phyloP scores from a whole-genome alignment of 1,140 invertebrate genomes.

The Drosophila parvula region DNA sequence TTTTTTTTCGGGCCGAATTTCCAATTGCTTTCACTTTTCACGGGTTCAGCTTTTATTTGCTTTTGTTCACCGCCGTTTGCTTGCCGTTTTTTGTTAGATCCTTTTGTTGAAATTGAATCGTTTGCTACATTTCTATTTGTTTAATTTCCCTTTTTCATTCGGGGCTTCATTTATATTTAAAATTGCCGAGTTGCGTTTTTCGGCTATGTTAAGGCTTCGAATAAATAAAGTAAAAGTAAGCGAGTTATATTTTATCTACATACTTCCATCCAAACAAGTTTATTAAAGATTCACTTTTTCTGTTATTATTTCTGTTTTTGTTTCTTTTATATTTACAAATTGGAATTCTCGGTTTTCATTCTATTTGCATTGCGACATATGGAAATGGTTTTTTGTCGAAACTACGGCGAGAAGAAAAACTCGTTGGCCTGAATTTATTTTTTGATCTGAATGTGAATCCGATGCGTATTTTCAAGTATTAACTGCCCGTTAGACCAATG shows the following conservation, averaged over 20 bases:
- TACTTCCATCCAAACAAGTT: neutral
- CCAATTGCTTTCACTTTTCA: conserved; percentile 37
- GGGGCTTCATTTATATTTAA: conserved; percentile 30
- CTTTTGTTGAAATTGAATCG: conserved; percentile 27
- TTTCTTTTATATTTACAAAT: conserved; percentile 9
- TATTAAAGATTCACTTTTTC: conserved; percentile 12
- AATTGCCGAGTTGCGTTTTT: conserved; percentile 10
- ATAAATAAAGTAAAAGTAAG: conserved; percentile 3
- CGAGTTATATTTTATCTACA: conserved; percentile 1
- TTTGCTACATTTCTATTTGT: conserved; percentile 31
- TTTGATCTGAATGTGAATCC: neutral
- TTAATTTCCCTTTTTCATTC: conserved; percentile 16
- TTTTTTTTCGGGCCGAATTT: conserved; percentile 16
- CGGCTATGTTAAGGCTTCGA: conserved; percentile 14
- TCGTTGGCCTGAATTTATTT: conserved; percentile 3
- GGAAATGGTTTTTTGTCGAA: neutral
- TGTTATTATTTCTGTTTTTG: neutral
- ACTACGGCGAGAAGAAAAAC: neutral
- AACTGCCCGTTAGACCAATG: neutral
- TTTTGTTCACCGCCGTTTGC: conserved; percentile 15
- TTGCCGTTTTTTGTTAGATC: conserved; percentile 17
- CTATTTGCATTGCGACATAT: conserved; percentile 8
- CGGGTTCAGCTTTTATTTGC: conserved; percentile 20
- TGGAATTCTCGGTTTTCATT: conserved; percentile 1
- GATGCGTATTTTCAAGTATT: conserved; percentile 3